Evolutionary conservation across 2,113 vertebrate genomes (phyloP).

Genomic region (Hucho hucho): DNA sequence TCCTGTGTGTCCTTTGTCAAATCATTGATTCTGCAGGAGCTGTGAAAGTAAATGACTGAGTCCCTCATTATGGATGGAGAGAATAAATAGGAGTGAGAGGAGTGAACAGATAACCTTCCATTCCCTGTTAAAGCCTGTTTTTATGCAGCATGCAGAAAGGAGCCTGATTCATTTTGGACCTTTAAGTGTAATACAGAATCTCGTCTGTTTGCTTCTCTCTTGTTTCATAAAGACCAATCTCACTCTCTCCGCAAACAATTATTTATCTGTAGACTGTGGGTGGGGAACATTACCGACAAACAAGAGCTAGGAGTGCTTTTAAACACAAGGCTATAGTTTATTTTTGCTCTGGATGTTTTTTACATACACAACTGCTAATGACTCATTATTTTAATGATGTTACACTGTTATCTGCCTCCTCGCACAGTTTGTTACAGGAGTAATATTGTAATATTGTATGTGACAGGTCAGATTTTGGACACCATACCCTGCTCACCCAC

Average conservation of each 20-base stretch:
- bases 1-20: background rate
- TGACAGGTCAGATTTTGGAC: background rate
- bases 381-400: no score
- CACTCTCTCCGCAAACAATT: background rate
- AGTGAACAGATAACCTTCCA: no score
- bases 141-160: conserved; percentile 2
- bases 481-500: background rate
- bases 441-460: background rate
- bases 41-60: background rate
- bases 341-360: no score
- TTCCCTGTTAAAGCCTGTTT: background rate
- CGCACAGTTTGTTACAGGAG: no score
- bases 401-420: no score
- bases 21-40: background rate
- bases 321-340: no score
- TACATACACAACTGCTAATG: no score
- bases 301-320: no score
- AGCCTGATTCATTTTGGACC: conserved; percentile 15
- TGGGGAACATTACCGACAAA: background rate
- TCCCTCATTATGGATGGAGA: background rate
- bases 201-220: background rate
- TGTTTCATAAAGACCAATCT: background rate
- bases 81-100: background rate
- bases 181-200: conserved; percentile 1
- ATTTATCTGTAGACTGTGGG: conserved; percentile 17